Base-by-base conservation (phyloP, 2,797 vertebrate species). In the Adrianichthys oophorus region DNA sequence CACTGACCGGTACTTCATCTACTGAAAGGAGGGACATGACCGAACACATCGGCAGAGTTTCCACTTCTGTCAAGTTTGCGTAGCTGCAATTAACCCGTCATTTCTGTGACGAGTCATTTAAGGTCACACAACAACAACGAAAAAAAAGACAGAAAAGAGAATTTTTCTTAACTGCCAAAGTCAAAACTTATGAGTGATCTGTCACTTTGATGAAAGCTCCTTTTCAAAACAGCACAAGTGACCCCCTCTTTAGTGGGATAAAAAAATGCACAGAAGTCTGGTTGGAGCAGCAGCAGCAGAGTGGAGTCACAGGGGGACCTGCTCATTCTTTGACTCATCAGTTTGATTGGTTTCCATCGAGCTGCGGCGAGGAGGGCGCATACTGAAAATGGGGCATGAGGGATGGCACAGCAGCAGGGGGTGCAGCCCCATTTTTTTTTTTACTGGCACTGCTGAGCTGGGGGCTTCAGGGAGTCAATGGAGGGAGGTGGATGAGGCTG, bases 361-460 rank as follows among this genome's bases (percentile, higher is more conserved):
- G 72, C 79, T 76, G 65, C 72, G 46, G 70, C 12, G 51, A 70
- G 80, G 66, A 65, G 63, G 57, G 76, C 72, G 65, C 24, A 43
- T 65, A 84, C 65, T 75, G 53, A 68, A 80, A 80, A 81, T 21
- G 70, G 76, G 70, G 77, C 60, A 79, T 52, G 47, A 51, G 79
- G 77, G 70, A 72, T 79, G 82, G 84, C 87, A 83, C 85, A 85
- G 79, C 82, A 74, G 84, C 76, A 76, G 83, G 74, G 82, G 85
- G 82, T 63, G 59, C 66, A 79, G 45, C 67, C 70, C 59, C 18
- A 56, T 74, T 84, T 81, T 89, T 83, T 83, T 21, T 21, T 21
- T 21, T 21, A 79, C 74, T 82, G 84, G 83, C 83, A 83, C 69
- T 67, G 48, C 75, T 80, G 60, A 72, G 76, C 68, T 71, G 52